Evolutionary conservation across 2,888 invertebrate genomes (phyloP).

Genomic region (Dione juno): DNA sequence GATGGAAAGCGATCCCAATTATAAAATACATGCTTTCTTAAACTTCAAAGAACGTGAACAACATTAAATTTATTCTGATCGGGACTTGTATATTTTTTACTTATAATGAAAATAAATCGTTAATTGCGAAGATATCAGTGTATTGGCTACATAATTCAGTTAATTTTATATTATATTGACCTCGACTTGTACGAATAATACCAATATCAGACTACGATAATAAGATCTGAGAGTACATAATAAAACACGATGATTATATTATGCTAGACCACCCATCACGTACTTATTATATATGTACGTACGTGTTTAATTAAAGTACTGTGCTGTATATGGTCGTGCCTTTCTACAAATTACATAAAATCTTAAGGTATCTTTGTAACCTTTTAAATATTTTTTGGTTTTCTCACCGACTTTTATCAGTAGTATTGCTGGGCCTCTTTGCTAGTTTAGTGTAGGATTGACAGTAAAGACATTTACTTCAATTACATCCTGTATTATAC

Average conservation of each 20-base stretch:
- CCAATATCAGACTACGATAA: neutral
- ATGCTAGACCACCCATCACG: neutral
- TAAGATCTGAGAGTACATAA: neutral
- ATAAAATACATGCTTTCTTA: conserved; percentile 12
- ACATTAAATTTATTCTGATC: neutral
- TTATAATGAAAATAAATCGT: neutral
- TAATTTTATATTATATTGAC: neutral
- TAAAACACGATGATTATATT: neutral
- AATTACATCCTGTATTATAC: too few species aligned
- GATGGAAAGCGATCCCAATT: conserved; percentile 15
- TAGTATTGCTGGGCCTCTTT: too few species aligned
- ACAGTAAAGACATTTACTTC: too few species aligned
- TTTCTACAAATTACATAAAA: too few species aligned
- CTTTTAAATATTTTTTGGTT: too few species aligned
- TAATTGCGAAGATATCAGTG: neutral
- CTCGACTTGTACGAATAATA: neutral
- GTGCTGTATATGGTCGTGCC: too few species aligned
- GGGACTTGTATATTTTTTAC: neutral
- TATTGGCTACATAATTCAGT: neutral
- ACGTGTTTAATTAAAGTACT: neutral
- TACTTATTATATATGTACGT: neutral
- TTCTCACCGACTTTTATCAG: too few species aligned
- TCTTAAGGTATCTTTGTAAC: too few species aligned
- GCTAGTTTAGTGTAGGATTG: too few species aligned
- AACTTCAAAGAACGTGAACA: conserved; percentile 1